Conservation (phyloP, 2,113 vertebrate species). For the Polyodon spathula region DNA sequence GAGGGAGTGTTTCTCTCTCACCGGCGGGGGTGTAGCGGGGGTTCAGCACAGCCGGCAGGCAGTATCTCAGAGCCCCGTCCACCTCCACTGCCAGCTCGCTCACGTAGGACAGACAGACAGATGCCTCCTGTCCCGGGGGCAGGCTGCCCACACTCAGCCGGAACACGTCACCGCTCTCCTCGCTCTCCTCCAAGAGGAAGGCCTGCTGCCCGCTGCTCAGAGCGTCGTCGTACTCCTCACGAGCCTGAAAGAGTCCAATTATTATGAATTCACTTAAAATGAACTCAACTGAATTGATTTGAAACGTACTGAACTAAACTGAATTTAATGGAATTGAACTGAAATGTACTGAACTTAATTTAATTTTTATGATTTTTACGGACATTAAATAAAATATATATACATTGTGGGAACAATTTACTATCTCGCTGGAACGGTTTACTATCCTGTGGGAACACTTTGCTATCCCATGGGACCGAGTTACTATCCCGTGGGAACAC, state of each 20-base stretch:
- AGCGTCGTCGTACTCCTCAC: conserved; percentile 55
- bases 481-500: too few relatives aligned
- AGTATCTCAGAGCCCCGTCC: conserved; percentile 59
- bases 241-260: conserved; percentile 40
- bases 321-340: background rate
- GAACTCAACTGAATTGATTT: background rate
- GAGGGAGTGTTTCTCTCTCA: conserved; percentile 26
- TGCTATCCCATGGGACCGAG: too few relatives aligned
- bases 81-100: conserved; percentile 62
- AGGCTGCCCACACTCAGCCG: conserved; percentile 63
- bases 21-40: conserved; percentile 59
- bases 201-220: conserved; percentile 57
- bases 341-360: too few relatives aligned
- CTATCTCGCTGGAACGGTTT: too few relatives aligned
- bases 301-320: background rate
- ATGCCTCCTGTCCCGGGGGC: conserved; percentile 49
- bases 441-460: too few relatives aligned
- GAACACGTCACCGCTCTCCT: conserved; percentile 57
- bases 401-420: too few relatives aligned
- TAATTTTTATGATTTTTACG: too few relatives aligned
- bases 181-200: conserved; percentile 64
- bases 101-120: conserved; percentile 59
- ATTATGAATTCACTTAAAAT: background rate
- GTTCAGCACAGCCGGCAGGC: conserved; percentile 65
- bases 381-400: too few relatives aligned